Percentiles rank a stretch among this genome's conserved stretches.
Evolutionary conservation across 2,888 invertebrate genomes (phyloP).

Genomic region (Amblyteles armatorius): DNA sequence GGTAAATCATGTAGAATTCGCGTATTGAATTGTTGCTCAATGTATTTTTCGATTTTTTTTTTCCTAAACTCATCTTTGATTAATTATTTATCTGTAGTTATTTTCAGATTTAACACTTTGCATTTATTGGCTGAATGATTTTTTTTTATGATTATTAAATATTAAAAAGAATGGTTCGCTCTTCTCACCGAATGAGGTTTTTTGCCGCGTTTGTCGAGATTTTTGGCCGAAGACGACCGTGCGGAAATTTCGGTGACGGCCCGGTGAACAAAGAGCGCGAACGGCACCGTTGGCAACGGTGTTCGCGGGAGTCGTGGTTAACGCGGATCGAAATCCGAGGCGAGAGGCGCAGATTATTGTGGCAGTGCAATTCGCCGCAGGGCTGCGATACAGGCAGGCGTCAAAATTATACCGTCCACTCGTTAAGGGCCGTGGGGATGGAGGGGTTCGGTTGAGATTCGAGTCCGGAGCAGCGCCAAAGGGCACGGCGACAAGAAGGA

Average conservation of each 20-base stretch:
- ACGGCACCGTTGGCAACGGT: background rate
- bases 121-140: background rate
- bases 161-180: background rate
- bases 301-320: background rate
- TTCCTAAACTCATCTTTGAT: background rate
- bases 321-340: constrained; percentile 5
- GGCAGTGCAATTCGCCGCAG: constrained; percentile 13
- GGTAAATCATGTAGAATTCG: background rate
- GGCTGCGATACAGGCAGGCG: constrained; percentile 31
- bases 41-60: background rate
- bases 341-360: background rate
- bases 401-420: constrained; percentile 49
- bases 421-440: constrained; percentile 7
- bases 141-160: background rate
- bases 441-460: constrained; percentile 21
- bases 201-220: too few relatives aligned
- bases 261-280: background rate
- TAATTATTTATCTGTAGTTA: background rate
- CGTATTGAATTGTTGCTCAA: background rate
- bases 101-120: background rate
- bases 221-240: background rate
- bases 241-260: background rate
- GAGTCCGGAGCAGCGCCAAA: constrained; percentile 30
- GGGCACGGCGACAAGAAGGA: constrained; percentile 45
- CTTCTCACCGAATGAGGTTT: background rate